These are phyloP conservation scores for Anniella stebbinsi DNA, from an alignment of 2,797 vertebrate species.

Conservation along the genomic window DNA sequence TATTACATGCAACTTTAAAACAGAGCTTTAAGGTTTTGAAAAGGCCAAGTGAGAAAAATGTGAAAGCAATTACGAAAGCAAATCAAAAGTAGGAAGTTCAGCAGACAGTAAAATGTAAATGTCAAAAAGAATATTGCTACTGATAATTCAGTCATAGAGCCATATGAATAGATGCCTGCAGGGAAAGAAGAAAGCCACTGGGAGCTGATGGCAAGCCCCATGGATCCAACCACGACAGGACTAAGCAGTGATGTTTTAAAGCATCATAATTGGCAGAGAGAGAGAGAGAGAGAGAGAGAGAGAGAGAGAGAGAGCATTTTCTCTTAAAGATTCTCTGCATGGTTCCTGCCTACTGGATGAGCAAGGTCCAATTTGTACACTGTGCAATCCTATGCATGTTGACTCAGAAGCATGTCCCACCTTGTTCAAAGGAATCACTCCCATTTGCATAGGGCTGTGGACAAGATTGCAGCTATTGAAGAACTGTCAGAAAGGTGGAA, in stretches of 20 bases:
- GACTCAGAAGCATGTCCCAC: background rate
- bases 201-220: background rate
- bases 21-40: conserved; percentile 32
- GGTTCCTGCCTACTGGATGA: background rate
- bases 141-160: conserved; percentile 1
- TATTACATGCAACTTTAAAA: conserved; percentile 20
- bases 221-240: background rate
- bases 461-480: background rate
- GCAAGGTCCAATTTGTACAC: background rate
- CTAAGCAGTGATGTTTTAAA: background rate
- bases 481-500: background rate
- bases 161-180: background rate
- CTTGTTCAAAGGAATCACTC: background rate
- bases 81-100: conserved; percentile 22
- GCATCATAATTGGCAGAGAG: background rate
- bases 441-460: background rate
- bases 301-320: background rate
- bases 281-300: background rate
- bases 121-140: conserved; percentile 24
- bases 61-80: conserved; percentile 36
- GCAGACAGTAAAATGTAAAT: conserved; percentile 36
- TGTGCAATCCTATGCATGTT: background rate
- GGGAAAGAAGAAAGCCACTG: background rate
- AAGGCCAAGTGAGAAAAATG: conserved; percentile 25
- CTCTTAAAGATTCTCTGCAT: background rate